Evolutionary conservation across 2,113 vertebrate species (phyloP).

Genomic region (Nycticebus coucang): DNA sequence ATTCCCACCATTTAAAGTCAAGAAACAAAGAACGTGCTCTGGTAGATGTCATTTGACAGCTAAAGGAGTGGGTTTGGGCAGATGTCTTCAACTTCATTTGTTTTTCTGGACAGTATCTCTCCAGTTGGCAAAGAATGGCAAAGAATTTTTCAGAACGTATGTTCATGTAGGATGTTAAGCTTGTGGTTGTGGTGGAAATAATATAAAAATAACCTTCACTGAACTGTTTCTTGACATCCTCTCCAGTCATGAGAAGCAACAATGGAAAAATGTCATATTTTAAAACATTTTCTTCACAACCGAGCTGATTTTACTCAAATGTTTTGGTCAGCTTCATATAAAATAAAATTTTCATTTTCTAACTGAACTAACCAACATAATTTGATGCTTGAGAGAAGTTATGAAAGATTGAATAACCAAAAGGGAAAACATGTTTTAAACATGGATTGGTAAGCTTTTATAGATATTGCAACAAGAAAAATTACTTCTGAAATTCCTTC

Average conservation of each 20-base stretch:
- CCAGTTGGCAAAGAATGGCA: not conserved
- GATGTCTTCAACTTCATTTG: not conserved
- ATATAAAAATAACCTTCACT: not conserved
- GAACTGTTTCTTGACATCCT: not conserved
- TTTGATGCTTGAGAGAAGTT: slow-evolving; percentile 44
- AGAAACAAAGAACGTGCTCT: not conserved
- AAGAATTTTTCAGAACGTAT: not conserved
- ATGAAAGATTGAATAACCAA: slow-evolving; percentile 41
- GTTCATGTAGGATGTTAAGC: not conserved
- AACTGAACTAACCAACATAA: not conserved
- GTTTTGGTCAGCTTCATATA: not conserved
- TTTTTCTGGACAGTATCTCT: not conserved
- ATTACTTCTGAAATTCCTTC: slow-evolving; percentile 43
- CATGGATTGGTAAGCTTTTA: not conserved
- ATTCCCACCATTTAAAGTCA: not conserved
- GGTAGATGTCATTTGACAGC: not conserved
- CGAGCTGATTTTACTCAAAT: slow-evolving; percentile 17
- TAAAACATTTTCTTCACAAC: slow-evolving; percentile 22
- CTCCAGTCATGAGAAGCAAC: not conserved
- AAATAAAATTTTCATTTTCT: slow-evolving; percentile 1
- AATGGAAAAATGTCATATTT: not conserved
- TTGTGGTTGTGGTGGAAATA: not conserved
- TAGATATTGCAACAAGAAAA: slow-evolving; percentile 43
- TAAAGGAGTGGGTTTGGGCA: not conserved
- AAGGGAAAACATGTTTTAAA: not conserved